Conservation (phyloP, 2,888 invertebrate species). For the Tenthredo distinguenda region DNA sequence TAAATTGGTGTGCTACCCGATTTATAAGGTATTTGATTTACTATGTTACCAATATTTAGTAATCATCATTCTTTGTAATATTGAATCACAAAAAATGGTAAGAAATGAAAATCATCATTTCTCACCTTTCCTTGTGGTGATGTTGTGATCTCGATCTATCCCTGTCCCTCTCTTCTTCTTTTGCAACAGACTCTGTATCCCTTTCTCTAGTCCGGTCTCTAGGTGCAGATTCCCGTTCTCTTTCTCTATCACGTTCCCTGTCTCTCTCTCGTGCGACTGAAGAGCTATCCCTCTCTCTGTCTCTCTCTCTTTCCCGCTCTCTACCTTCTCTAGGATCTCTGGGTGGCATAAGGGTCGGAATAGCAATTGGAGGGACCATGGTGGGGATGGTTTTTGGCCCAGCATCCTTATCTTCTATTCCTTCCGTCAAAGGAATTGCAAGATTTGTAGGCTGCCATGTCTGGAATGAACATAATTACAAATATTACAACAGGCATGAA, state of each 20-base stretch:
- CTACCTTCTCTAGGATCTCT: constrained; percentile 72
- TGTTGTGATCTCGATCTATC: constrained; percentile 82
- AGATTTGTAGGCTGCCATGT: constrained; percentile 76
- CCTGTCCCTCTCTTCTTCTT: constrained; percentile 63
- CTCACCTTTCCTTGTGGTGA: constrained; percentile 82
- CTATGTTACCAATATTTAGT: neutral
- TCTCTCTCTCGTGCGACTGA: constrained; percentile 67
- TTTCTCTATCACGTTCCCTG: constrained; percentile 72
- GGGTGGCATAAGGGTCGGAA: constrained; percentile 71
- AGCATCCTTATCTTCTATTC: constrained; percentile 71
- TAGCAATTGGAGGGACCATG: constrained; percentile 74
- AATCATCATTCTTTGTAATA: neutral
- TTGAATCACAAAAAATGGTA: constrained; percentile 24
- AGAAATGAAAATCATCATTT: constrained; percentile 53
- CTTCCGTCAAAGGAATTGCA: constrained; percentile 74
- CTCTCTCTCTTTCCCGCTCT: constrained; percentile 79
- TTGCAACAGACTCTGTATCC: constrained; percentile 70
- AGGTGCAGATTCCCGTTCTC: constrained; percentile 69
- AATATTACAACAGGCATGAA: neutral
- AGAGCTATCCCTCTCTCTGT: constrained; percentile 75
- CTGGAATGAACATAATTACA: constrained; percentile 61
- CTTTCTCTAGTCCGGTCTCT: constrained; percentile 68
- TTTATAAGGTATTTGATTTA: neutral
- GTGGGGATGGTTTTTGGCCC: constrained; percentile 76
- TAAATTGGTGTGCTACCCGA: neutral